Percentiles rank a stretch among this genome's conserved stretches.
phyloP scores from a whole-genome alignment of 2,113 vertebrate genomes.

The Pluvianellus socialis region DNA sequence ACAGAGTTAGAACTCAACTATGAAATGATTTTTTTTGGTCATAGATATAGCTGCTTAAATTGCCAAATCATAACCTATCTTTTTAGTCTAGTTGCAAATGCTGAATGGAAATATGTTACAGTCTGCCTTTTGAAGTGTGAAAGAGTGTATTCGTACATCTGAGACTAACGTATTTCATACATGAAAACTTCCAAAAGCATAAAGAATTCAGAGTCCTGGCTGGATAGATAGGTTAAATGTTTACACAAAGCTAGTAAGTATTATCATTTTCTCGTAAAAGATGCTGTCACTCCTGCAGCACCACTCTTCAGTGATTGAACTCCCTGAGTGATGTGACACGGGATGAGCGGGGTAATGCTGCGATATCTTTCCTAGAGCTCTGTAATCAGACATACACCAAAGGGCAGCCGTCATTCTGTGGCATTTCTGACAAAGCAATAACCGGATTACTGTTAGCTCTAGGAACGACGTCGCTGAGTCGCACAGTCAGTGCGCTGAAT shows the following conservation, averaged over 20 bases:
- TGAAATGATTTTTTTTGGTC: not conserved
- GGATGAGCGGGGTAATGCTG: not conserved
- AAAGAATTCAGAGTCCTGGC: not conserved
- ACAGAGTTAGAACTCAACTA: not conserved
- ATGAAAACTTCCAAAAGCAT: not conserved
- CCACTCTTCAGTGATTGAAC: not conserved
- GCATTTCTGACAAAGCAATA: constrained; percentile 21
- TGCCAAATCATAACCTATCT: not conserved
- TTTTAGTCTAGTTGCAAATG: not conserved
- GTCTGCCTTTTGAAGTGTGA: not conserved
- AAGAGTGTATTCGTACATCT: not conserved
- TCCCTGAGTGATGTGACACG: constrained; percentile 14
- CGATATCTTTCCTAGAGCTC: not conserved
- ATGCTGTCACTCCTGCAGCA: constrained; percentile 6
- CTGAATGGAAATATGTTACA: not conserved
- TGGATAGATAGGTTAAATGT: constrained; percentile 2
- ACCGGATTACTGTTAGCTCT: not conserved
- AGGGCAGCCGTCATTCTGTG: constrained; percentile 20
- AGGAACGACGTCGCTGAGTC: not conserved
- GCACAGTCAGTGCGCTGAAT: not conserved
- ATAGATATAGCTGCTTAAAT: not conserved
- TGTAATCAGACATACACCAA: not conserved
- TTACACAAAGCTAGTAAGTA: not conserved
- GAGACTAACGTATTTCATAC: not conserved
- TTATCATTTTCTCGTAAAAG: not conserved